Conservation (phyloP, 1,140 invertebrate species). For the Zelostemma sp. region DNA sequence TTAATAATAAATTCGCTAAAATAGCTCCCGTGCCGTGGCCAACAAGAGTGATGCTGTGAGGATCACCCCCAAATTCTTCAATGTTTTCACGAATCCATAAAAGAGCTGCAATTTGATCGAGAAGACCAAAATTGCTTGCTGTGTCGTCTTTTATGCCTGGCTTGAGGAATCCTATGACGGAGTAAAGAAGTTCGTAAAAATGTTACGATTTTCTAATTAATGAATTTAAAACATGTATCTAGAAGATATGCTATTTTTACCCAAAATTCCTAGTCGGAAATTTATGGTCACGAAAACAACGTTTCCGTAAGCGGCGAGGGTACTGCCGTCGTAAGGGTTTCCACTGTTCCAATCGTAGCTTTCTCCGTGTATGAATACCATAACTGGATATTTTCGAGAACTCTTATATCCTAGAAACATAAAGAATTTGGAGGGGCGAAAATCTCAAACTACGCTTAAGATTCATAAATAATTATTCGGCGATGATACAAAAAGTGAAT, state of each 20-base stretch:
- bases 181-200: not conserved
- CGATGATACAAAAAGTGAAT: too few species aligned
- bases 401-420: constrained; percentile 70
- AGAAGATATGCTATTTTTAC: constrained; percentile 75
- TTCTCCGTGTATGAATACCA: constrained; percentile 95
- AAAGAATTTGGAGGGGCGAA: too few species aligned
- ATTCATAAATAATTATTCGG: too few species aligned
- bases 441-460: too few species aligned
- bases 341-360: constrained; percentile 95
- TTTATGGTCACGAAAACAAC: constrained; percentile 97
- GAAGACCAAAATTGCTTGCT: constrained; percentile 87
- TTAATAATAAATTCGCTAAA: constrained; percentile 89
- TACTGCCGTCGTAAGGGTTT: constrained; percentile 94
- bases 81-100: constrained; percentile 92
- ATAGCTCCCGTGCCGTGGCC: constrained; percentile 95
- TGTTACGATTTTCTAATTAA: not conserved
- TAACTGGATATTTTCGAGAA: constrained; percentile 77
- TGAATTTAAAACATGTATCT: not conserved
- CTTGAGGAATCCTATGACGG: constrained; percentile 80
- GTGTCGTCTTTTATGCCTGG: constrained; percentile 78
- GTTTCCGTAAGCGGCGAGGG: constrained; percentile 89
- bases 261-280: constrained; percentile 95
- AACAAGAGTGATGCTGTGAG: constrained; percentile 86
- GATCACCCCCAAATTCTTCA: constrained; percentile 87
- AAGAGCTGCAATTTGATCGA: constrained; percentile 89